Percentiles rank a stretch among this genome's conserved stretches.
phyloP scores from a whole-genome alignment of 2,113 vertebrate species.

The Malaclemys terrapin region DNA sequence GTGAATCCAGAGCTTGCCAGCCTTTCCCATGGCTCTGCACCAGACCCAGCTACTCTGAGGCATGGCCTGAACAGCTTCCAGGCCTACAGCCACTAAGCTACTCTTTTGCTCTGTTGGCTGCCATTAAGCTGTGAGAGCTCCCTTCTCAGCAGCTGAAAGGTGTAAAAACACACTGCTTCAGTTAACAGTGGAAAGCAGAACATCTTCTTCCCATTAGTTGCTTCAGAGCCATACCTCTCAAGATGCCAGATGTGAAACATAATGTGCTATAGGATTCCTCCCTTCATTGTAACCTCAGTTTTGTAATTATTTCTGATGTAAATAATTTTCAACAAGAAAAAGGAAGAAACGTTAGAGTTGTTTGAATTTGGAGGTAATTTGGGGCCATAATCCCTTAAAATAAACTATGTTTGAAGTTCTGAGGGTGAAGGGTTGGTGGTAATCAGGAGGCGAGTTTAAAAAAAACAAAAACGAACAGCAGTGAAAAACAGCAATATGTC shows the following conservation, averaged over 20 bases:
- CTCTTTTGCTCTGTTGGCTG: not conserved
- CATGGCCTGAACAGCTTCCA: not conserved
- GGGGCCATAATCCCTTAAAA: not conserved
- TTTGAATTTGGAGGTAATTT: not conserved
- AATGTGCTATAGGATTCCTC: not conserved
- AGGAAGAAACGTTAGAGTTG: not conserved
- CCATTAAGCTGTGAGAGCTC: not conserved
- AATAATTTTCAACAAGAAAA: not conserved
- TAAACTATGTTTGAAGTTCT: not conserved
- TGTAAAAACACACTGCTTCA: not conserved
- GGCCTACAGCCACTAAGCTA: not conserved
- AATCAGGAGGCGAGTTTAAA: not conserved
- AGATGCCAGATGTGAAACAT: not conserved
- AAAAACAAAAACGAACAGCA: conserved; percentile 11
- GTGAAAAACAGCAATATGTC: conserved; percentile 41
- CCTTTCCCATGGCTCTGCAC: not conserved
- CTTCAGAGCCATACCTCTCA: not conserved
- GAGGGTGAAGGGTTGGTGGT: not conserved
- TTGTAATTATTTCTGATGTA: not conserved
- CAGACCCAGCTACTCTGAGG: not conserved
- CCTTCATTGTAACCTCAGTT: not conserved
- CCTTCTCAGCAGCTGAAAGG: not conserved
- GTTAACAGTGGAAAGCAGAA: not conserved
- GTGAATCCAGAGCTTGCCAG: not conserved
- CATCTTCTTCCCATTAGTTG: accelerated